A percentile compares a stretch with the other conserved stretches of the same genome.
Evolutionary conservation across 2,888 invertebrate species (phyloP).

Genomic region (Bombyx huttoni): DNA sequence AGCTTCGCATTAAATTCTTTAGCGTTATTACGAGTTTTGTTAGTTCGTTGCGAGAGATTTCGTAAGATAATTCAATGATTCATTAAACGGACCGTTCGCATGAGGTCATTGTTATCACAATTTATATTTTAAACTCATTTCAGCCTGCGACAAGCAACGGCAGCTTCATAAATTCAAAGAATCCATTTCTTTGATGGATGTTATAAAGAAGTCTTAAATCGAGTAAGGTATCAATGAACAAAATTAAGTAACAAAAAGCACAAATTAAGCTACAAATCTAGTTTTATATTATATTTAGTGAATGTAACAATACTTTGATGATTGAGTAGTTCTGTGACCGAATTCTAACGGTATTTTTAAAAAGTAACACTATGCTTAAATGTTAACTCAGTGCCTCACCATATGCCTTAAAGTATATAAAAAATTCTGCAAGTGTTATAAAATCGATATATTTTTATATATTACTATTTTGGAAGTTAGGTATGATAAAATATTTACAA

Average conservation of each 20-base stretch:
- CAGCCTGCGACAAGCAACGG: constrained; percentile 51
- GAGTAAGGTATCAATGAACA: constrained; percentile 43
- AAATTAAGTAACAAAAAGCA: constrained; percentile 52
- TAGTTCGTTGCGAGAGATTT: not conserved
- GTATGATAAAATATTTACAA: constrained; percentile 21
- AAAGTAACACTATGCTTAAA: constrained; percentile 12
- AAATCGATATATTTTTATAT: constrained; percentile 9
- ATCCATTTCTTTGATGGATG: constrained; percentile 57
- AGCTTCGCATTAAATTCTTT: too few relatives aligned
- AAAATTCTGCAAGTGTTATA: constrained; percentile 1
- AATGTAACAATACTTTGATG: constrained; percentile 34
- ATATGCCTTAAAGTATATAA: constrained; percentile 43
- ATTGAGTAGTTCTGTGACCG: constrained; percentile 36
- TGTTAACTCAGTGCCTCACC: constrained; percentile 50
- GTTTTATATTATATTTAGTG: constrained; percentile 31
- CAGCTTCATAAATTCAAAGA: constrained; percentile 52
- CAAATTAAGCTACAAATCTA: constrained; percentile 59
- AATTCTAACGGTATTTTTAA: constrained; percentile 5
- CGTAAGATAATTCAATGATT: not conserved
- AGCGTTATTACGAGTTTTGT: not conserved
- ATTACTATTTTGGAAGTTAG: constrained; percentile 12
- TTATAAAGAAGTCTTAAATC: constrained; percentile 18
- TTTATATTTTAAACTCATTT: constrained; percentile 14
- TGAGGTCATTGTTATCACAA: constrained; percentile 4
- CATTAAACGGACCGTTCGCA: not conserved